phyloP scores from a whole-genome alignment of 2,113 vertebrate species.

The Microcebus griseorufus region DNA sequence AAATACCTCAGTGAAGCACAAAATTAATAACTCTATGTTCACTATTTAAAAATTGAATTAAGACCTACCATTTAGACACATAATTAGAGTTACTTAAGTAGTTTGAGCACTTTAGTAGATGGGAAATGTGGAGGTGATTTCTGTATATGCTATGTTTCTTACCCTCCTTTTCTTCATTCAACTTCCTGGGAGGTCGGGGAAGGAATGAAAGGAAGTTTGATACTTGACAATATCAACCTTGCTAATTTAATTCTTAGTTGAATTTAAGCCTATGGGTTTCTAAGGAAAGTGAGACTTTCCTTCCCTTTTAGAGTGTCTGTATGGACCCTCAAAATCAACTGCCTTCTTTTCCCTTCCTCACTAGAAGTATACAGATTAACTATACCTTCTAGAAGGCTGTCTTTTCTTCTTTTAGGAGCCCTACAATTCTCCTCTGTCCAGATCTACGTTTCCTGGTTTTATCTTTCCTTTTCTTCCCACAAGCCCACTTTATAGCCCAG shows the following conservation, averaged over 20 bases:
- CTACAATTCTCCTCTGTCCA: background rate
- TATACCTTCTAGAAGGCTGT: slow-evolving; percentile 34
- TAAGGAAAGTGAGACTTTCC: background rate
- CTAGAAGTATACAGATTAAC: background rate
- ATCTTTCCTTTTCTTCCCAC: background rate
- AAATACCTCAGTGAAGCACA: slow-evolving; percentile 5
- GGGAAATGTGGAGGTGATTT: background rate
- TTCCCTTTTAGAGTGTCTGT: background rate
- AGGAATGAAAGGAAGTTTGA: background rate
- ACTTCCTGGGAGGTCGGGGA: background rate
- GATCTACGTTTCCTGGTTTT: background rate
- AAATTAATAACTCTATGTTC: background rate
- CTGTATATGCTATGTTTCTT: background rate
- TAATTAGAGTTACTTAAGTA: background rate
- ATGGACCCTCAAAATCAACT: background rate
- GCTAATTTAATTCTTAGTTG: background rate
- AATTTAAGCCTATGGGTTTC: slow-evolving; percentile 16
- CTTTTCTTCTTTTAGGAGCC: background rate
- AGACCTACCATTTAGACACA: background rate
- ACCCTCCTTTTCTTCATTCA: background rate
- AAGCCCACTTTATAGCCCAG: background rate
- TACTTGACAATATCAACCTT: background rate
- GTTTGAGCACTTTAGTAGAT: background rate
- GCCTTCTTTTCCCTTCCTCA: slow-evolving; percentile 13
- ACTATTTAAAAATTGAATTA: background rate